These are phyloP conservation scores for Nesoenas mayeri DNA, from an alignment of 2,113 vertebrate genomes.

Conservation along the genomic window DNA sequence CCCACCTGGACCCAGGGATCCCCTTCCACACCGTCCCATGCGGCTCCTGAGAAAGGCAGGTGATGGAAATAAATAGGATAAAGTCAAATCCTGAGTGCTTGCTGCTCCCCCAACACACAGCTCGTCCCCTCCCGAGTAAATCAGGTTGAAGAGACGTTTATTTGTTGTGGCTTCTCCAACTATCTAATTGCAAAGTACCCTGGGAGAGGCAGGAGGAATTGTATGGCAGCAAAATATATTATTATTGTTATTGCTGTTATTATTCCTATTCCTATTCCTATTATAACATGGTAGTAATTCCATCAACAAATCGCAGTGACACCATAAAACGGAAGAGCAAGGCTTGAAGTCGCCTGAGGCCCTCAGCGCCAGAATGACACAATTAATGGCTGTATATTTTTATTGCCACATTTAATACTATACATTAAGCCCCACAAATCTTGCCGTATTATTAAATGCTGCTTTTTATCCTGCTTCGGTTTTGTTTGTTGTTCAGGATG, in stretches of 20 bases:
- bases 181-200: slow-evolving; percentile 5
- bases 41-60: not conserved
- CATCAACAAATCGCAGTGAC: slow-evolving; percentile 9
- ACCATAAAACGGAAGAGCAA: slow-evolving; percentile 30
- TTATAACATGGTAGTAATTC: slow-evolving; percentile 8
- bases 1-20: rapidly evolving
- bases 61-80: not conserved
- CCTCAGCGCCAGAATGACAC: not conserved
- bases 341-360: not conserved
- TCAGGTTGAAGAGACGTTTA: not conserved
- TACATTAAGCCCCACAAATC: slow-evolving; percentile 44
- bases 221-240: not conserved
- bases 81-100: rapidly evolving
- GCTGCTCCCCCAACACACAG: rapidly evolving
- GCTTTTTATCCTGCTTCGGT: not conserved
- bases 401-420: slow-evolving; percentile 36
- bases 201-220: not conserved
- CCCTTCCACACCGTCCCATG: rapidly evolving
- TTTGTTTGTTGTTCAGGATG: not conserved
- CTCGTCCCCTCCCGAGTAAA: not conserved
- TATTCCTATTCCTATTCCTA: not conserved
- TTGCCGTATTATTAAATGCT: not conserved
- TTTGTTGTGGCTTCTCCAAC: not conserved
- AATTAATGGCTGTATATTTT: slow-evolving; percentile 46
- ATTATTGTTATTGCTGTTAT: not conserved